Base-by-base conservation (phyloP, 2,113 vertebrate species). In the Ovis canadensis region DNA sequence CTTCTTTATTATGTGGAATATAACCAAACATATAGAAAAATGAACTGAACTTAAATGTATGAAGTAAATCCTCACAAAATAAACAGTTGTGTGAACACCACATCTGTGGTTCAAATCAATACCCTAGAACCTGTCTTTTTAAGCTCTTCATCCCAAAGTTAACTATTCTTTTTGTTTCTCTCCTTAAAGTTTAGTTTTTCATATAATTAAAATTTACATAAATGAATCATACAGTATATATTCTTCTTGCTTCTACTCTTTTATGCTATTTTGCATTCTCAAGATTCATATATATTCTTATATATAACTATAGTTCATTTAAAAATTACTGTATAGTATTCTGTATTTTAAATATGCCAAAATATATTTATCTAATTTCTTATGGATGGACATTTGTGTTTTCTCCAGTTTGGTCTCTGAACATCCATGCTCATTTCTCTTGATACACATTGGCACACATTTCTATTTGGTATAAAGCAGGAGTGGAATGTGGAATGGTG, bases 1-100 rank as follows among this genome's bases (percentile, higher is more conserved):
- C 48, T 95, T 96, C 33, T 94, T 95, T 33, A 55, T 64, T n/a
- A 31, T 52, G 25, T 91, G 36, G 81, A 95, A n/a, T 95, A 54
- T 29, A 92, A 74, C 7, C 43, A 97, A 95, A 71, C 19, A 59
- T 85, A 48, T 14, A 74, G 74, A 88, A 96, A 81, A 77, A n/a
- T 83, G 23, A 82, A 33, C 23, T 31, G 17, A 95, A 59, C 5
- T 11, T 64, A 27, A 67, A 55, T 82, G 12, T 43, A 10, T 29
- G 9, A 19, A 67, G 62, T 40, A 29, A 86, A n/a, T 96, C 57
- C 27, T 55, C 29, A 78, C 33, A 80, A 57, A 60, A 40, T 54
- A 88, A 94, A 50, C 16, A 52, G 15, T 15, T 88, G 2, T 57
- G 1, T 48, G 19, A 74, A 64, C 23, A 87, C 12, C 71, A n/a